Base-by-base conservation (phyloP, 1,140 invertebrate species). In the Nilaparvata lugens region DNA sequence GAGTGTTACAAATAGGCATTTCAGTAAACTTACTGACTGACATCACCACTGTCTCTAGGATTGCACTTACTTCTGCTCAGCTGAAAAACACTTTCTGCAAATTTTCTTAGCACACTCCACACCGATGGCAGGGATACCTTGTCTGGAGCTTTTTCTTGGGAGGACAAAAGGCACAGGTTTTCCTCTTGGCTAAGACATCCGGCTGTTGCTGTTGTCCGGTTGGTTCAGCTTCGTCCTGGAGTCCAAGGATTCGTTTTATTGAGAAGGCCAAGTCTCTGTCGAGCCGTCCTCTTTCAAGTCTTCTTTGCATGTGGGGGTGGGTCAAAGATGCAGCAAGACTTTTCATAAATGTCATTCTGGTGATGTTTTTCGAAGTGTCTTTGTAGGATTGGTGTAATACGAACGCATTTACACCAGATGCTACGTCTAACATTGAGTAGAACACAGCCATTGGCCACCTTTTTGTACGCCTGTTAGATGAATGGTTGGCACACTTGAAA, bases 371-470 rank as follows among this genome's bases (percentile, higher is more conserved):
- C 14, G 21, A 16, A 56, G 19, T 59, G 31, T 31, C 18, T 14
- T 31, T 52, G 23, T 24, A 51, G 11, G 58, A 57, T 43, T 59
- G 18, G 16, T 62, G 35, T 13, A 60, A 35, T 18, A 56, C 16
- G 53, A 43, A 58, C 5, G 51, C 35, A 52, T 24, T 58, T 43
- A 40, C 55, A 21, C 45, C 51, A 25, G 25, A 3, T 28, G 63
- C 59, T 52, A 70, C 56, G 48, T 72, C 70, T 53, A 72, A 48
- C 14, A 71, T 58, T 13, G 52, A 31, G 56, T 45, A 69, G 60
- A 70, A 72, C 7, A 68, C 56, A 6, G 67, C 62, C 45, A 69
- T 52, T 14, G 71, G 68, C 69, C 71, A 72, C 48, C 70, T 60
- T 38, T 62, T 55, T 16, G 65, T 68, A 60, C 55, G 24, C 52